Evolutionary conservation across 1,140 invertebrate species (phyloP).

Genomic region (Bombus impatiens): DNA sequence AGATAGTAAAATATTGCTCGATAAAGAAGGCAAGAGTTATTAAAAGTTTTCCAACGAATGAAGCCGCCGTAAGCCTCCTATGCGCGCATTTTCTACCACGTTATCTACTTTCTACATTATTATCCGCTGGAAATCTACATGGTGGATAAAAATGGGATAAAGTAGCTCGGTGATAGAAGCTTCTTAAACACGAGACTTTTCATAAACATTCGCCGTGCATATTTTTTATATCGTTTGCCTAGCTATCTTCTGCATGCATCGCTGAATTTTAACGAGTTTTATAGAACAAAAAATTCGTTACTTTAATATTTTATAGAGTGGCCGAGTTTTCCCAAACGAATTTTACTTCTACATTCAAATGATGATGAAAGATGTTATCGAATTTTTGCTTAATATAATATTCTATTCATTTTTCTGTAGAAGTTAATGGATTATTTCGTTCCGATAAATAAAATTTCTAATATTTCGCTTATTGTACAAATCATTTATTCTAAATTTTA

Average conservation of each 20-base stretch:
- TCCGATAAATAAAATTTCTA: no score
- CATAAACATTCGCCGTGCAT: conserved; percentile 3
- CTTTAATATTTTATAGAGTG: not conserved
- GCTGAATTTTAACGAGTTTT: not conserved
- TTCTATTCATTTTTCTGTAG: no score
- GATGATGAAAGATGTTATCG: no score
- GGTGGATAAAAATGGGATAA: conserved; percentile 2
- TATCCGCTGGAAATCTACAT: conserved; percentile 13
- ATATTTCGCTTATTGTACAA: no score
- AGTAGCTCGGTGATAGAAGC: not conserved
- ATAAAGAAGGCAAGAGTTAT: not conserved
- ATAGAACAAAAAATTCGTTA: not conserved
- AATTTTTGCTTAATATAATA: no score
- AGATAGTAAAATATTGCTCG: not conserved
- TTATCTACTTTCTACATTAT: conserved; percentile 18
- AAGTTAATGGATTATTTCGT: no score
- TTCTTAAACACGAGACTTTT: conserved; percentile 16
- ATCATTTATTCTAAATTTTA: no score
- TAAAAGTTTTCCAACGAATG: conserved; percentile 16
- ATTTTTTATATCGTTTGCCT: not conserved
- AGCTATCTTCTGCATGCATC: not conserved
- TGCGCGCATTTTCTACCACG: conserved; percentile 1
- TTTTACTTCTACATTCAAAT: not conserved
- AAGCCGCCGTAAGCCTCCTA: not conserved
- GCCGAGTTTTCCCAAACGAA: not conserved